Conservation (phyloP, 2,888 invertebrate species). For the Rhamnusium bicolor region DNA sequence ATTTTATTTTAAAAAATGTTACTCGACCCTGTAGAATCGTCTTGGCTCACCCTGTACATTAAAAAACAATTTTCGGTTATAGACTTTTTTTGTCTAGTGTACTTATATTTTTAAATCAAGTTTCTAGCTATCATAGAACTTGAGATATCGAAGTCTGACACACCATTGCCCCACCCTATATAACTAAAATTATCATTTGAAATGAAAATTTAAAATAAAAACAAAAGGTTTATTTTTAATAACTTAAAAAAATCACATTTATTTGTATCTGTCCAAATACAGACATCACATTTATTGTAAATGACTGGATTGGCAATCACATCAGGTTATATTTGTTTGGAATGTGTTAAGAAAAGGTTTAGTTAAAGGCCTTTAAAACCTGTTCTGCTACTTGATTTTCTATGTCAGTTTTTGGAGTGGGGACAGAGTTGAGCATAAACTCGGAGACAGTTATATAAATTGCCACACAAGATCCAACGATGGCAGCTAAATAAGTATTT, state of each 20-base stretch:
- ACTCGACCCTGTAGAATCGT: no score
- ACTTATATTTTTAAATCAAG: no score
- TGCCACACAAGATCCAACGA: constrained; percentile 86
- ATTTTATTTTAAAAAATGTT: no score
- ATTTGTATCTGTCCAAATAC: constrained; percentile 21
- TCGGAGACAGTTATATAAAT: constrained; percentile 90
- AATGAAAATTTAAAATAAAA: neutral
- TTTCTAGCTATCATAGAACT: no score
- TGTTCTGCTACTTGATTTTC: constrained; percentile 59
- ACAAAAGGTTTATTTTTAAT: constrained; percentile 8
- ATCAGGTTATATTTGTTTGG: neutral
- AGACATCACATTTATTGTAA: constrained; percentile 24
- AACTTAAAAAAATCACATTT: constrained; percentile 29
- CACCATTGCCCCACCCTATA: no score
- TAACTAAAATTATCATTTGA: no score
- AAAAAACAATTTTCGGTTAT: no score
- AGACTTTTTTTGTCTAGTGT: no score
- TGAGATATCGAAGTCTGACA: no score
- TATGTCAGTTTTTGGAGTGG: constrained; percentile 61
- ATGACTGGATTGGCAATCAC: constrained; percentile 13
- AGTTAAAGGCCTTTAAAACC: constrained; percentile 56
- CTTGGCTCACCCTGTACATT: no score
- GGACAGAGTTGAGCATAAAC: constrained; percentile 76
- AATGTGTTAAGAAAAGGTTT: neutral
- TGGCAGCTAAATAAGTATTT: constrained; percentile 82